These are phyloP conservation scores for Anolis sagrei DNA, from an alignment of 2,113 vertebrate genomes.

Conservation along the genomic window DNA sequence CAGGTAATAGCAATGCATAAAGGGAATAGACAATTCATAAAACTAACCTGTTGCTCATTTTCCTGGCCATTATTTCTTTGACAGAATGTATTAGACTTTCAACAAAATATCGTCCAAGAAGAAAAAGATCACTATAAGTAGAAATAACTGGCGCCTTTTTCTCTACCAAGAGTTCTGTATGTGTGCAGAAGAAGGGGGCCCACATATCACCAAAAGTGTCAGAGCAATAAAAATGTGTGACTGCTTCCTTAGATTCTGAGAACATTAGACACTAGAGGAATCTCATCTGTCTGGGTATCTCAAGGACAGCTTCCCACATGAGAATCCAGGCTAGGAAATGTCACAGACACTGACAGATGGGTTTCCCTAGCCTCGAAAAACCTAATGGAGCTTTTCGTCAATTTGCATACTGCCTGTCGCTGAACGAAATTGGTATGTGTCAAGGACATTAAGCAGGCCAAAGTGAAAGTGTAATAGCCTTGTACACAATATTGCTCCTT, in stretches of 20 bases:
- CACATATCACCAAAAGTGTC: conserved; percentile 40
- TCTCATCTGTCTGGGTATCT: conserved; percentile 71
- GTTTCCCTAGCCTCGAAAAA: conserved; percentile 76
- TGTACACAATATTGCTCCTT: conserved; percentile 48
- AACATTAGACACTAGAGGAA: conserved; percentile 45
- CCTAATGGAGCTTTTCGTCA: conserved; percentile 79
- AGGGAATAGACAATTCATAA: neutral
- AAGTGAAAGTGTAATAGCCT: conserved; percentile 67
- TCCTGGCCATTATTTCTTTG: neutral
- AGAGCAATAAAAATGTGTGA: conserved; percentile 33
- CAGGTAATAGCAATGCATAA: neutral
- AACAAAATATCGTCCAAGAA: neutral
- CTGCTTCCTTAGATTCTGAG: conserved; percentile 55
- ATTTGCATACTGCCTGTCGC: conserved; percentile 78
- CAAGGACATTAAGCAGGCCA: conserved; percentile 76
- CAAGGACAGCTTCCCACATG: conserved; percentile 77
- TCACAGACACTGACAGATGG: conserved; percentile 80
- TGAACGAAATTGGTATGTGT: conserved; percentile 72
- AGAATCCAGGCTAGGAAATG: conserved; percentile 71
- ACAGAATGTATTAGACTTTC: neutral
- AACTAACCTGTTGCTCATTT: neutral
- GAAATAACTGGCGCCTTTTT: neutral
- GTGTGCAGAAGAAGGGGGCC: neutral
- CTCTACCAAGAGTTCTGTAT: neutral
- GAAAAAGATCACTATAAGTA: neutral